Evolutionary conservation across 2,113 vertebrate species (phyloP).

Genomic region (Phalacrocorax brasilianus): DNA sequence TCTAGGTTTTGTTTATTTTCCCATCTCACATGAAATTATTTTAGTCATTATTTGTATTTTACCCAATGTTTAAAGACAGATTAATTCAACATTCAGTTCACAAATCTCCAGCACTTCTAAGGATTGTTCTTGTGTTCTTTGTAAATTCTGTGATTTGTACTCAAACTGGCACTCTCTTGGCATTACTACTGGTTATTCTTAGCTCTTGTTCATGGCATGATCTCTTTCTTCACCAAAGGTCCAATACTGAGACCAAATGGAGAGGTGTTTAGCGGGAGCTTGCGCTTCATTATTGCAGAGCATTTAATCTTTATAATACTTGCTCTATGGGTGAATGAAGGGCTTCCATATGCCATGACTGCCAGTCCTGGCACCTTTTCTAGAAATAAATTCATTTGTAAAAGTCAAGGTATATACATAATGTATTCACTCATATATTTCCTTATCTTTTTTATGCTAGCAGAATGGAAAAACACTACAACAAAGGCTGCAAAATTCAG

Average conservation of each 20-base stretch:
- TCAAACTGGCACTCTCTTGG: not conserved
- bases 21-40: not conserved
- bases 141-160: not conserved
- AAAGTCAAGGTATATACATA: not conserved
- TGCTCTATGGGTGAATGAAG: not conserved
- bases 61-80: not conserved
- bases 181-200: slow-evolving; percentile 5
- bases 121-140: not conserved
- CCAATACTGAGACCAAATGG: not conserved
- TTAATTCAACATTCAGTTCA: not conserved
- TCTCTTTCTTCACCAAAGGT: not conserved
- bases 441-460: not conserved
- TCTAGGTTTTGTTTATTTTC: not conserved
- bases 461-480: not conserved
- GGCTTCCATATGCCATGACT: not conserved
- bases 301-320: not conserved
- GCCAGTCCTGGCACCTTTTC: not conserved
- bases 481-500: not conserved
- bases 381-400: not conserved
- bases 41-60: not conserved
- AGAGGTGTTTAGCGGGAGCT: not conserved
- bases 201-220: not conserved
- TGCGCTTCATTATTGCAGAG: not conserved
- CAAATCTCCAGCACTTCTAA: not conserved
- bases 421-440: not conserved